Evolutionary conservation across 1,140 invertebrate genomes (phyloP), one percentile per base, ranked within the genome.

Genomic region (Drosophila nebulosa): DNA sequence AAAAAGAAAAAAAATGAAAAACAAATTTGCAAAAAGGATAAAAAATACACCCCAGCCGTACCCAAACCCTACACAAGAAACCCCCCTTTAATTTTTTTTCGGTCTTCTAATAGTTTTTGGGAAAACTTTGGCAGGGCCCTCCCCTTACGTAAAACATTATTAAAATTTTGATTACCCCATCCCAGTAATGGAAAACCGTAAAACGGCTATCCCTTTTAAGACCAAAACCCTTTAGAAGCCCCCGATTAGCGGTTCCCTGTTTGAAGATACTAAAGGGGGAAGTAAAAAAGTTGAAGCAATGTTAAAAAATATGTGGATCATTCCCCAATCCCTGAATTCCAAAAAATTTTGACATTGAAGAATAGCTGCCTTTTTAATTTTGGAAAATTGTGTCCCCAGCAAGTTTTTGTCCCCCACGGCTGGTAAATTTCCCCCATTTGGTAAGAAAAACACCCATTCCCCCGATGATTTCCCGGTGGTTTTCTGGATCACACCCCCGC

Each of bases 251-350:
- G 0, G 10, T 32, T 4, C 46, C 60, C 32, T 77, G 57, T 5
- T 57, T 55, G 0, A 74, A 10, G 6, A 46, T 36, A 9, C 74
- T 53, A 22, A 63, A 80, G n/a, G 3, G 39, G 26, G 4, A 71
- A 79, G 53, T 79, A n/a, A 83, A 0, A 63, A 30, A 0, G 65
- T 55, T 3, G 39, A 64, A 22, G 80, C 53, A 4, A n/a, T 10
- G 59, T 46, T 0, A 80, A 26, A 1, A 61, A 62, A 4, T 52
- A 60, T 2, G 64, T 64, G 1, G 68, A 9, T n/a, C 9, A 18
- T 79, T 56, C 55, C 74, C 60, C 0, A 86, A 14, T 1, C 36
- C 36, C n/a, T 86, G 77, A 1, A 80, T 55, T 2, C 84, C 73
- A 22, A 70, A 86, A 0, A 70, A 52, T 0, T 30, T 7, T 1